Evolutionary conservation across 2,888 invertebrate species (phyloP), one percentile per base, ranked within the genome.

Genomic region (Hololepta plana): DNA sequence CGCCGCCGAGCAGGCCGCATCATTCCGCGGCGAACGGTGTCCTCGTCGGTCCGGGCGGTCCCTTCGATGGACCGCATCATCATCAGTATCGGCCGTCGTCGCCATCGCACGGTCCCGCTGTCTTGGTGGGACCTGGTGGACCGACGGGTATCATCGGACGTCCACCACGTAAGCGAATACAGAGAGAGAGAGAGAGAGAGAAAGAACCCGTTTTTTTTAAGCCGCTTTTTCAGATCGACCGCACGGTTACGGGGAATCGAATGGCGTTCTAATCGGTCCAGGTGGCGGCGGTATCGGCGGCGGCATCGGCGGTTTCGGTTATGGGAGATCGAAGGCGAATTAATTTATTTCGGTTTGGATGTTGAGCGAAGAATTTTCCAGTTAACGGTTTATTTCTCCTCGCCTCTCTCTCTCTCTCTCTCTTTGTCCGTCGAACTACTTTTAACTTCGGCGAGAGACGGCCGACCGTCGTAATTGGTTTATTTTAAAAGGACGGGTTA

Each of bases 81-180:
- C n/a, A 37, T 33, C 24, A n/a, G n/a, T n/a, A n/a, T n/a, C n/a
- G n/a, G n/a, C n/a, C n/a, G n/a, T n/a, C n/a, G n/a, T n/a, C n/a
- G n/a, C n/a, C n/a, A n/a, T n/a, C n/a, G n/a, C n/a, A n/a, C n/a
- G n/a, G n/a, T n/a, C 29, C 35, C 3, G 49, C 49, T 1, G 32
- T 60, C 12, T 38, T 60, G 8, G 53, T 57, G 0, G 60, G 60
- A 7, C 60, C 59, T 2, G 57, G 54, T 1, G 65, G 65, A n/a
- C 60, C 64, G 34, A 65, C 60, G 27, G 61, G 62, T 44, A 50
- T 60, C 41, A 49, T 56, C 19, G 57, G 55, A 15, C 39, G 51
- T 39, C 50, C 45, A 42, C 27, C 46, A 39, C 19, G 26, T 26
- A 26, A 16, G 4, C n/a, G n/a, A 11, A 6, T 23, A n/a, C n/a